These are phyloP conservation scores for Diabrotica virgifera DNA, from an alignment of 1,140 invertebrate species.

Conservation along the genomic window DNA sequence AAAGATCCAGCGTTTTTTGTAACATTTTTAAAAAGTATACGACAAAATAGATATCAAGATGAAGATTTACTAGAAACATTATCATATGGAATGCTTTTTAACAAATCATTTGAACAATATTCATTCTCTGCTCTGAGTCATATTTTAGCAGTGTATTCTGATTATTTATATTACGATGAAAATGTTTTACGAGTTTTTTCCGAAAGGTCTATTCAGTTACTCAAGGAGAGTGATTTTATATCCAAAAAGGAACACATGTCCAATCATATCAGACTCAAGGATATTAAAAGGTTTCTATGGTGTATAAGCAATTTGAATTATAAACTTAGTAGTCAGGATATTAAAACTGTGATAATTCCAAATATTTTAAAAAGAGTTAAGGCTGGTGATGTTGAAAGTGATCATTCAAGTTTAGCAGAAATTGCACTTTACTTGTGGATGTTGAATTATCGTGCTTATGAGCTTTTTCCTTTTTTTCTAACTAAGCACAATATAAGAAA, in stretches of 20 bases:
- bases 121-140: constrained; percentile 42
- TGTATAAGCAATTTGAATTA: constrained; percentile 37
- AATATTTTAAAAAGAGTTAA: constrained; percentile 35
- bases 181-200: constrained; percentile 37
- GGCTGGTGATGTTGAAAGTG: constrained; percentile 31
- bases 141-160: constrained; percentile 44
- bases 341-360: constrained; percentile 35
- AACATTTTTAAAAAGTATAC: constrained; percentile 44
- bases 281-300: constrained; percentile 45
- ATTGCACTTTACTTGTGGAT: constrained; percentile 44
- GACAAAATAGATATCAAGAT: constrained; percentile 43
- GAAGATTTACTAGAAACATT: constrained; percentile 45
- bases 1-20: constrained; percentile 43
- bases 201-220: constrained; percentile 28
- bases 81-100: constrained; percentile 44
- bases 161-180: constrained; percentile 45
- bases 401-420: constrained; percentile 34
- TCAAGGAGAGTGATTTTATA: constrained; percentile 26
- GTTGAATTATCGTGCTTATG: constrained; percentile 37
- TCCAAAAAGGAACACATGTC: constrained; percentile 29
- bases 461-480: constrained; percentile 36
- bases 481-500: constrained; percentile 19
- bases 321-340: constrained; percentile 24
- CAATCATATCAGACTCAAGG: constrained; percentile 39
- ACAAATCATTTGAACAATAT: constrained; percentile 41